A percentile compares a stretch with the other conserved stretches of the same genome.
Conservation (phyloP, 2,797 vertebrate species). For the Macropus fuliginosus region DNA sequence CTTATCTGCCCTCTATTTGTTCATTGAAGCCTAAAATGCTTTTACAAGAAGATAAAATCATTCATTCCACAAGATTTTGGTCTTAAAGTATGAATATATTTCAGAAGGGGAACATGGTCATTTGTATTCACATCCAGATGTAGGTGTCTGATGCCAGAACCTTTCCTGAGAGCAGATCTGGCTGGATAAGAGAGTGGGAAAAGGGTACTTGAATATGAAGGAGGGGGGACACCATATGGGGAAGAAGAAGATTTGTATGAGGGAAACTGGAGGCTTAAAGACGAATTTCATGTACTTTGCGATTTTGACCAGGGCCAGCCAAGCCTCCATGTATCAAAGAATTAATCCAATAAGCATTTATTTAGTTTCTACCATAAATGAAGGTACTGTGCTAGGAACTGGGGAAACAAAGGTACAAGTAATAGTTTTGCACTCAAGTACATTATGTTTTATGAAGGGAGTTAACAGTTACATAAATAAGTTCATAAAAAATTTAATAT, state of each 20-base stretch:
- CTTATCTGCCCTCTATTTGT: background rate
- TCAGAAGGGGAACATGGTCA: conserved; percentile 10
- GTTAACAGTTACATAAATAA: background rate
- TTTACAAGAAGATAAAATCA: background rate
- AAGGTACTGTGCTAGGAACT: background rate
- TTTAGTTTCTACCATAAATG: background rate
- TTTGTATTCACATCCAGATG: conserved; percentile 14
- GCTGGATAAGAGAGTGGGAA: conserved; percentile 7
- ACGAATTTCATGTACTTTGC: background rate
- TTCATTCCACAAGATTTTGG: conserved; percentile 51
- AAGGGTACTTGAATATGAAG: background rate
- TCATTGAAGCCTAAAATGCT: background rate
- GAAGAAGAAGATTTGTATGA: conserved; percentile 16
- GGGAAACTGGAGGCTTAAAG: background rate
- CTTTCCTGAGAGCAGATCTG: conserved; percentile 30
- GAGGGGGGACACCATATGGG: background rate
- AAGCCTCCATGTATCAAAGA: background rate
- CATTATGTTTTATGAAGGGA: background rate
- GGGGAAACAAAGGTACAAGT: background rate
- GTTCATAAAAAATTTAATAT: background rate
- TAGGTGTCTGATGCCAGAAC: conserved; percentile 5
- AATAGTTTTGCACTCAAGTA: background rate
- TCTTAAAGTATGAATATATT: background rate
- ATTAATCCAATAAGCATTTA: background rate
- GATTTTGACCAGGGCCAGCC: background rate